phyloP scores from a whole-genome alignment of 2,113 vertebrate genomes.

The Sprattus sprattus region DNA sequence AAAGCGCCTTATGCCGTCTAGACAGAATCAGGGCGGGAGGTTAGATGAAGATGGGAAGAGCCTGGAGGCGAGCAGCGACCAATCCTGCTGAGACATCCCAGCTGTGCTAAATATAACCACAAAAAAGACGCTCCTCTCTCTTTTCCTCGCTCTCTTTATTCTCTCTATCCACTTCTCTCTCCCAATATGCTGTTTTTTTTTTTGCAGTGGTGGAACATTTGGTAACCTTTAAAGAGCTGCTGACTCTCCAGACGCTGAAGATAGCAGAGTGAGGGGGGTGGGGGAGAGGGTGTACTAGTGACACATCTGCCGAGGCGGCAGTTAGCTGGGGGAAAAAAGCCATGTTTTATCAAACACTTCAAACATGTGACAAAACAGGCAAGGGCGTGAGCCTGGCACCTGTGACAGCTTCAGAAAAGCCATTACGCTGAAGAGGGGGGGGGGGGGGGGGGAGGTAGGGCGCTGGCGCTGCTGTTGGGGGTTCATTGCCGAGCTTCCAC shows the following conservation, averaged over 20 bases:
- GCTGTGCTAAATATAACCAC: neutral
- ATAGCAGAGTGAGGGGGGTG: neutral
- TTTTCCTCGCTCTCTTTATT: neutral
- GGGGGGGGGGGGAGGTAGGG: neutral
- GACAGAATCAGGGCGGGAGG: neutral
- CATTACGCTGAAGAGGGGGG: neutral
- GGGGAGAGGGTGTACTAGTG: neutral
- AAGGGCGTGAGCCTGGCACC: neutral
- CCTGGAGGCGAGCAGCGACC: neutral
- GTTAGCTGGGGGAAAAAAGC: neutral
- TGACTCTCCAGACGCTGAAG: neutral
- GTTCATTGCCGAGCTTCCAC: neutral
- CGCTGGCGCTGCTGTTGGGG: neutral
- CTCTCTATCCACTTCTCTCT: neutral
- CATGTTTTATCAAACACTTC: neutral
- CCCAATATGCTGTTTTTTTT: neutral
- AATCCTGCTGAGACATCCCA: conserved; percentile 16
- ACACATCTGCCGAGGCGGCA: neutral
- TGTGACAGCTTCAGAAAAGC: neutral
- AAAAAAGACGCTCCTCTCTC: neutral
- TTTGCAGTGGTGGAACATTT: conserved; percentile 9
- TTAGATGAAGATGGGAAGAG: neutral
- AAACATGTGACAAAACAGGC: neutral
- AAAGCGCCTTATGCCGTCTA: neutral
- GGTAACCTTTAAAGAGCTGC: conserved; percentile 8